Base-by-base conservation (phyloP, 2,113 vertebrate species). In the Callipepla californica region DNA sequence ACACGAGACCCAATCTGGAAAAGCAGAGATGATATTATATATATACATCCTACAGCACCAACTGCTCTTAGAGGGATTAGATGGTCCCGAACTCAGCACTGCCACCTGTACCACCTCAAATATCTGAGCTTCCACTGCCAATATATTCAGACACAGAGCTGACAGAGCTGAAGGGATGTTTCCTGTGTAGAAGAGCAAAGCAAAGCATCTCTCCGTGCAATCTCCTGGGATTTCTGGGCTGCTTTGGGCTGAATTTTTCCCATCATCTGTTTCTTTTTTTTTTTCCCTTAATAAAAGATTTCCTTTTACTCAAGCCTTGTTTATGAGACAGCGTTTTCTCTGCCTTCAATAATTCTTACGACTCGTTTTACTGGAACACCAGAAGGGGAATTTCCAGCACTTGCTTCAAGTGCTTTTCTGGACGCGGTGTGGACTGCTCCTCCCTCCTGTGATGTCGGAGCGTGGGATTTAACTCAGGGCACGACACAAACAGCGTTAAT, bases 401-500 rank as follows among this genome's bases (percentile, higher is more conserved):
- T 63, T 17, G 45, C 34, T 93, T 85, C 34, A 86, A 96, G 80
- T 50, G 26, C 30, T 90, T 90, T 85, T 89, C 73, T 80, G 69
- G 82, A 78, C 47, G 76, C 20, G 34, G 59, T 50, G 47, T 3
- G 25, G 55, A 84, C 18, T 6, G 65, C 47, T 85, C 51, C 30
- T 83, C 74, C 23, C 14, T 80, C 55, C 47, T 91, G 53, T 87
- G 69, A 94, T 91, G 95, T 92, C 17, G 65, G 58, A 48, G 70
- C 21, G 83, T 40, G 50, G 72, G 32, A 42, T 93, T 80, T 73
- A 89, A 85, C 51, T 42, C 72, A 74, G 1, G 0, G 69, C 68
- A 74, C n/a, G 59, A 82, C 78, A 50, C 94, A 86, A 70, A 91
- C 94, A 9, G 79, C 95, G 80, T 69, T 88, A 87, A 96, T 97